Percentiles rank a stretch among this genome's conserved stretches.
Evolutionary conservation across 92 coral and sea anemone genomes (phyloP).

Genomic region (Isaurus tuberculatus): DNA sequence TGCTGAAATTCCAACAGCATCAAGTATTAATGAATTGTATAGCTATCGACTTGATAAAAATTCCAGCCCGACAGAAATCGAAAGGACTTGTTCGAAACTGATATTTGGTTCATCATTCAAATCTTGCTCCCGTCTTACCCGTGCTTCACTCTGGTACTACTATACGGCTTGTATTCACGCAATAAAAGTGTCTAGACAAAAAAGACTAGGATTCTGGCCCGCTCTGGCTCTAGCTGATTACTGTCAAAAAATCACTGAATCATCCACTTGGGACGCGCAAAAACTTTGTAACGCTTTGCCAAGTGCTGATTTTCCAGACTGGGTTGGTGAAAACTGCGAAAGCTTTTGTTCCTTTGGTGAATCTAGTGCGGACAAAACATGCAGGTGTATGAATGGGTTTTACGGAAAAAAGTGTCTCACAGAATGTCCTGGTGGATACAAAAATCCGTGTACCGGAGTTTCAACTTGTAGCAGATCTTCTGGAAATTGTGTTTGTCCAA

Average conservation of each 20-base stretch:
- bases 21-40: constrained; percentile 10
- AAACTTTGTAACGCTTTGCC: constrained; percentile 47
- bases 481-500: constrained; percentile 66
- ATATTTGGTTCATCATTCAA: constrained; percentile 42
- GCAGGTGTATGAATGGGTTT: constrained; percentile 64
- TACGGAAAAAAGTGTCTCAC: constrained; percentile 55
- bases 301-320: constrained; percentile 56
- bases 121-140: constrained; percentile 34
- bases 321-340: constrained; percentile 60
- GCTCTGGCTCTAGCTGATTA: constrained; percentile 58
- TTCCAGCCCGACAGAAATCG: neutral
- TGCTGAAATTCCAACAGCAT: constrained; percentile 46
- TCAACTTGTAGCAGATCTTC: constrained; percentile 52
- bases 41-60: neutral
- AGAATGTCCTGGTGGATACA: constrained; percentile 72
- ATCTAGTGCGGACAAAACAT: constrained; percentile 10
- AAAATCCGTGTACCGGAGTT: constrained; percentile 54
- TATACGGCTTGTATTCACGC: constrained; percentile 57
- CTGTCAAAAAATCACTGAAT: constrained; percentile 42
- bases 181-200: constrained; percentile 34
- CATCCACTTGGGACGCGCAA: constrained; percentile 58
- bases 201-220: constrained; percentile 61
- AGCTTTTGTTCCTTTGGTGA: constrained; percentile 56
- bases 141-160: constrained; percentile 55
- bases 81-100: constrained; percentile 47